These are phyloP conservation scores for Vulpes lagopus DNA, from an alignment of 2,113 vertebrate species.

Conservation along the genomic window DNA sequence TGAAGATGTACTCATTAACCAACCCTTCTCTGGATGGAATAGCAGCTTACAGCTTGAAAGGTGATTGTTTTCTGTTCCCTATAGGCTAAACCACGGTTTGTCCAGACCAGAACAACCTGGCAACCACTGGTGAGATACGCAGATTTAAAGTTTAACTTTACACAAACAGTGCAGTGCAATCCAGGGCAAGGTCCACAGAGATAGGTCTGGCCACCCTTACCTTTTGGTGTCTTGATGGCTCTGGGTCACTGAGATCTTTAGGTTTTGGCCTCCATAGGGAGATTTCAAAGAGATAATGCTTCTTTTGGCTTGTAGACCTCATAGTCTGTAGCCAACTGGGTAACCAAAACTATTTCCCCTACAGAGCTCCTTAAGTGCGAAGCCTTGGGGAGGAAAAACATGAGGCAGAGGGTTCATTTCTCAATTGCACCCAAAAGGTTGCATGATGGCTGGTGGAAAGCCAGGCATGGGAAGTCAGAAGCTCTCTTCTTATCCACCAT, in stretches of 20 bases:
- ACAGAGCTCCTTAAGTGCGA: background rate
- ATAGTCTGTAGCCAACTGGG: background rate
- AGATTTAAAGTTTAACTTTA: slow-evolving; percentile 47
- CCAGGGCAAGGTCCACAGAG: background rate
- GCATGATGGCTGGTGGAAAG: background rate
- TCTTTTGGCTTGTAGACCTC: background rate
- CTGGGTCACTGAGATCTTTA: background rate
- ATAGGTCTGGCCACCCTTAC: background rate
- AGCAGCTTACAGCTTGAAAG: background rate
- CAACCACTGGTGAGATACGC: background rate
- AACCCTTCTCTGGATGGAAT: background rate
- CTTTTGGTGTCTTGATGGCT: background rate
- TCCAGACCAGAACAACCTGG: background rate
- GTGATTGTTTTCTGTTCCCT: background rate
- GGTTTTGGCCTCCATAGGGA: background rate
- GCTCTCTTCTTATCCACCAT: background rate
- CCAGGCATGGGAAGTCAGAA: background rate
- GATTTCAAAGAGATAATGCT: slow-evolving; percentile 1
- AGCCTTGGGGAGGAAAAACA: background rate
- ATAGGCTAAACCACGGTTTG: background rate
- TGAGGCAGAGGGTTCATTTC: background rate
- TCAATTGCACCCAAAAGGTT: background rate
- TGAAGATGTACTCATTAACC: background rate
- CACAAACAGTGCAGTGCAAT: background rate
- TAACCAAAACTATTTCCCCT: background rate